Evolutionary conservation across 2,797 vertebrate genomes (phyloP).

Genomic region (Acipenser oxyrinchus): DNA sequence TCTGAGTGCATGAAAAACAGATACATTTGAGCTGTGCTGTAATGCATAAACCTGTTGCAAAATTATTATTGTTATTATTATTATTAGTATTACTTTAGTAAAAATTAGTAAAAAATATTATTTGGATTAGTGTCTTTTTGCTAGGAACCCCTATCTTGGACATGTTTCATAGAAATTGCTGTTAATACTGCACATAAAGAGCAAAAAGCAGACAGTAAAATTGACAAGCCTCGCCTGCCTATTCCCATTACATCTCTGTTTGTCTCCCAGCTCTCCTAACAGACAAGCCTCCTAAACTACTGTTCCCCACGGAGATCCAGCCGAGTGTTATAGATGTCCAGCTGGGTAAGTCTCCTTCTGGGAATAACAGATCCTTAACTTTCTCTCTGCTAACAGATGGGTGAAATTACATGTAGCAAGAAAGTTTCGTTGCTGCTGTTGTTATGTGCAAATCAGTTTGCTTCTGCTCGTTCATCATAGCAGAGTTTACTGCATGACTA

Average conservation of each 20-base stretch:
- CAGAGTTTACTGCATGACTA: constrained; percentile 36
- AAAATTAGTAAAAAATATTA: too few relatives aligned
- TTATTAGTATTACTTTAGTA: too few relatives aligned
- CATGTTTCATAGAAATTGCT: too few relatives aligned
- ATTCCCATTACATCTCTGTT: constrained; percentile 24
- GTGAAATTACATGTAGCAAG: constrained; percentile 40
- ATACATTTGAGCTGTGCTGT: too few relatives aligned
- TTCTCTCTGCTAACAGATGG: constrained; percentile 48
- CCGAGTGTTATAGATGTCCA: constrained; percentile 83
- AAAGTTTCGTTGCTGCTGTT: constrained; percentile 46
- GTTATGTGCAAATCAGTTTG: constrained; percentile 52
- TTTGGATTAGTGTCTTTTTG: too few relatives aligned
- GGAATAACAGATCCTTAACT: constrained; percentile 52
- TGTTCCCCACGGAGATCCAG: constrained; percentile 82
- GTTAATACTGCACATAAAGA: too few relatives aligned
- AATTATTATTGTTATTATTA: too few relatives aligned
- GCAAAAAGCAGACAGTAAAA: too few relatives aligned
- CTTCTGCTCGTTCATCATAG: constrained; percentile 44
- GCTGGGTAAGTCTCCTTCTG: constrained; percentile 76
- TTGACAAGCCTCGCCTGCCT: too few relatives aligned
- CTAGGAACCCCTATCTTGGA: too few relatives aligned
- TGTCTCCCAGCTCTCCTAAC: constrained; percentile 82
- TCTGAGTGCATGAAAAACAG: too few relatives aligned
- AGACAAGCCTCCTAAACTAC: constrained; percentile 83
- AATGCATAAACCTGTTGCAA: too few relatives aligned